These are phyloP conservation scores for Anguilla japonica DNA, from an alignment of 2,113 vertebrate genomes.

Conservation along the genomic window DNA sequence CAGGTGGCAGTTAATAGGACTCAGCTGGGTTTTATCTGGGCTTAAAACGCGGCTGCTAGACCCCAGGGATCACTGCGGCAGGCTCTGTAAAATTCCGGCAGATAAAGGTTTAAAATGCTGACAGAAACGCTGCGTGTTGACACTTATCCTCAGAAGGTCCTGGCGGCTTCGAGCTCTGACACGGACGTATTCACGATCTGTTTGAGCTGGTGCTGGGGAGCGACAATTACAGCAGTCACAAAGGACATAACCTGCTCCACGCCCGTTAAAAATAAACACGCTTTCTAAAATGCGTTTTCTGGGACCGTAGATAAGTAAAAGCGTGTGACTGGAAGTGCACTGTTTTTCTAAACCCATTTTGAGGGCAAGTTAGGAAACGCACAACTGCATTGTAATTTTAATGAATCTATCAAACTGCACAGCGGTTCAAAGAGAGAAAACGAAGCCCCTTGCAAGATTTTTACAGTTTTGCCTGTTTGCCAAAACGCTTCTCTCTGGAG, in stretches of 20 bases:
- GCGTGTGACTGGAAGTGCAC: not conserved
- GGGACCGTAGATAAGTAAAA: not conserved
- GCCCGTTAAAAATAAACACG: not conserved
- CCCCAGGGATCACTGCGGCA: constrained; percentile 33
- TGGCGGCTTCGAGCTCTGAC: constrained; percentile 60
- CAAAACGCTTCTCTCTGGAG: not conserved
- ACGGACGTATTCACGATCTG: constrained; percentile 36
- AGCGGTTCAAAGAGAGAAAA: not conserved
- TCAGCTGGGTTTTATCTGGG: constrained; percentile 54
- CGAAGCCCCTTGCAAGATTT: not conserved
- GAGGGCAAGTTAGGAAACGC: not conserved
- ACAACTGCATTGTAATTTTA: not conserved
- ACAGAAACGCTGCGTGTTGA: constrained; percentile 62
- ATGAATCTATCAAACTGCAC: not conserved
- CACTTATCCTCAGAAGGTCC: constrained; percentile 54
- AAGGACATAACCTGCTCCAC: constrained; percentile 29
- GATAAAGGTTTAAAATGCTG: constrained; percentile 62
- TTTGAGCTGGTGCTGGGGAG: constrained; percentile 33
- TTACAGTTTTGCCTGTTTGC: not conserved
- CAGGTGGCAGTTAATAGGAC: constrained; percentile 21
- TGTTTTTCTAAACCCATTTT: too few relatives aligned
- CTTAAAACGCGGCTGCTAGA: constrained; percentile 50
- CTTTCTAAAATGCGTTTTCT: too few relatives aligned
- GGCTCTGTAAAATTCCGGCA: constrained; percentile 28
- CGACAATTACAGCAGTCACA: constrained; percentile 8